Evolutionary conservation across 2,888 invertebrate species (phyloP).

Genomic region (Candidula unifasciata): DNA sequence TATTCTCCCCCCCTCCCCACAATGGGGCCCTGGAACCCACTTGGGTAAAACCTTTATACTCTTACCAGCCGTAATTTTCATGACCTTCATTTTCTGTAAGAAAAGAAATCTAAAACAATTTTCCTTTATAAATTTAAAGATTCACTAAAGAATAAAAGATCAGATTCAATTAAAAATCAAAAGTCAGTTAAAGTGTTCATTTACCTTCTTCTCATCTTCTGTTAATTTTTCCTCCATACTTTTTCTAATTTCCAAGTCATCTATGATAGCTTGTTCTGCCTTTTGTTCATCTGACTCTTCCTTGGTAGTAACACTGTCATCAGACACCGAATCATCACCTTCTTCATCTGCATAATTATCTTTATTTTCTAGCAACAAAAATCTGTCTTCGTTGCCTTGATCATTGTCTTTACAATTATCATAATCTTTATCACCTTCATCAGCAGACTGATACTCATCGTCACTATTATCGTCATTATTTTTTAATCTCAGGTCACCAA

Average conservation of each 20-base stretch:
- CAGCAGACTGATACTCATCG: constrained; percentile 47
- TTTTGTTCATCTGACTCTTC: constrained; percentile 34
- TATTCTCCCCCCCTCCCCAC: no score
- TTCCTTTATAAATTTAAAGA: not conserved
- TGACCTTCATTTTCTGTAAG: not conserved
- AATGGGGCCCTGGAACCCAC: no score
- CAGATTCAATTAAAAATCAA: not conserved
- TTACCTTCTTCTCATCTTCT: constrained; percentile 52
- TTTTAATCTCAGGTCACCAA: not conserved
- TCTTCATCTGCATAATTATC: constrained; percentile 17
- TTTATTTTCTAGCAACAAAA: constrained; percentile 27
- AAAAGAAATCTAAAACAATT: no score
- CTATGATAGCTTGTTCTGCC: constrained; percentile 20
- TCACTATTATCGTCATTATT: constrained; percentile 28
- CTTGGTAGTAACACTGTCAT: constrained; percentile 1
- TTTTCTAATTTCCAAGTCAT: constrained; percentile 37
- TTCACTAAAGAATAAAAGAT: not conserved
- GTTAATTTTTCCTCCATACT: constrained; percentile 46
- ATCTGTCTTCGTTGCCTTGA: constrained; percentile 31
- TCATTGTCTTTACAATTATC: constrained; percentile 21
- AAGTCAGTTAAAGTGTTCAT: not conserved
- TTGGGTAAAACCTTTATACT: no score
- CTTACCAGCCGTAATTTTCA: no score
- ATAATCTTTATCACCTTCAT: constrained; percentile 19
- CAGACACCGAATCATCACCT: not conserved